Evolutionary conservation across 2,888 invertebrate genomes (phyloP).

Genomic region (Adineta ricciae): DNA sequence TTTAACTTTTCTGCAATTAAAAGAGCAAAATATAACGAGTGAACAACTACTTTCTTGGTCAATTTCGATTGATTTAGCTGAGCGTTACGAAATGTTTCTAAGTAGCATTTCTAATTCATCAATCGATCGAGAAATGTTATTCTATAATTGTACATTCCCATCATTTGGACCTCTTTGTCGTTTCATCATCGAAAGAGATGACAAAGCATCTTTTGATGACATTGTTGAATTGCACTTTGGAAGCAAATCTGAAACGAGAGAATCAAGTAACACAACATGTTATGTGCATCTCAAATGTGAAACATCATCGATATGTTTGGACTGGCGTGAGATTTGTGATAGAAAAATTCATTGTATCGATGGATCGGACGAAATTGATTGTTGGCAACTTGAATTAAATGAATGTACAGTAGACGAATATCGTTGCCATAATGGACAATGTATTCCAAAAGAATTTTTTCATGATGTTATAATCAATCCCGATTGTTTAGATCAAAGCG

Average conservation of each 20-base stretch:
- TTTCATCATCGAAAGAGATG: background rate
- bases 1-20: background rate
- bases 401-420: background rate
- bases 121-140: background rate
- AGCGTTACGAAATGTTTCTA: background rate
- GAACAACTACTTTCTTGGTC: background rate
- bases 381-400: background rate
- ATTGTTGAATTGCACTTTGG: background rate
- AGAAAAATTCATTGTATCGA: background rate
- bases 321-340: background rate
- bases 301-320: background rate
- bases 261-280: background rate
- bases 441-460: background rate
- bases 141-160: background rate
- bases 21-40: background rate
- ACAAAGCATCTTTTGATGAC: background rate
- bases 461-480: background rate
- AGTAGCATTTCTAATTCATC: background rate
- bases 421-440: background rate
- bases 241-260: accelerated
- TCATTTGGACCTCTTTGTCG: background rate
- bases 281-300: background rate
- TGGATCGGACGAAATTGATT: background rate
- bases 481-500: background rate
- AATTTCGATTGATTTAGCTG: background rate